These are phyloP conservation scores for Anthoscopus minutus DNA, from an alignment of 2,113 vertebrate species.

Conservation along the genomic window DNA sequence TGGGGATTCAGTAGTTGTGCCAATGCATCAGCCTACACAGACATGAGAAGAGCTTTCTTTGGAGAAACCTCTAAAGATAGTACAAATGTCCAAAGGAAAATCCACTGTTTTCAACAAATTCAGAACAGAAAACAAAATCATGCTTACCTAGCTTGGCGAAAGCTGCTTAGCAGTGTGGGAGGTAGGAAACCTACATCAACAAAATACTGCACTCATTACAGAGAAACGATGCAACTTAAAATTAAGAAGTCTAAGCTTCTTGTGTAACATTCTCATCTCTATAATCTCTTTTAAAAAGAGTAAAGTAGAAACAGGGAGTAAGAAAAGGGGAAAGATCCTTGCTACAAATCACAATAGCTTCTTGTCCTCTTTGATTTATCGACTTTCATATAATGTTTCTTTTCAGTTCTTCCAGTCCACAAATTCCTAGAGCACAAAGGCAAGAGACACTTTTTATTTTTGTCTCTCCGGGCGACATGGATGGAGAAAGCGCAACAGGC, in stretches of 20 bases:
- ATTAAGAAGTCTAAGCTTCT: neutral
- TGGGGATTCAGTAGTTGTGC: neutral
- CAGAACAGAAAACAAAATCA: neutral
- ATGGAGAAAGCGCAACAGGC: neutral
- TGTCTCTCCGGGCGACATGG: accelerated
- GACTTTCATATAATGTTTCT: neutral
- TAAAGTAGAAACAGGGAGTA: neutral
- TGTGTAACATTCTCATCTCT: neutral
- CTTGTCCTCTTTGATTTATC: neutral
- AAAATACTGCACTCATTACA: neutral
- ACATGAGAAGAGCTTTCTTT: neutral
- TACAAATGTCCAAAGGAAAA: neutral
- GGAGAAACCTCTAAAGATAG: neutral
- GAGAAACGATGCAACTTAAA: neutral
- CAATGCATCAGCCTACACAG: neutral
- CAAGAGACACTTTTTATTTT: neutral
- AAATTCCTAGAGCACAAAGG: neutral
- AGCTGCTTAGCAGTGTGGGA: neutral
- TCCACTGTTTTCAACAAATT: neutral
- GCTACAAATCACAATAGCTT: neutral
- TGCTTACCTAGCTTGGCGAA: neutral
- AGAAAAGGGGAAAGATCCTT: neutral
- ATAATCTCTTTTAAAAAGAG: neutral
- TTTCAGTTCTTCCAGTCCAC: neutral
- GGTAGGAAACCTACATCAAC: neutral